Evolutionary conservation across 2,797 vertebrate genomes (phyloP).

Genomic region (Danio jaintianensis): DNA sequence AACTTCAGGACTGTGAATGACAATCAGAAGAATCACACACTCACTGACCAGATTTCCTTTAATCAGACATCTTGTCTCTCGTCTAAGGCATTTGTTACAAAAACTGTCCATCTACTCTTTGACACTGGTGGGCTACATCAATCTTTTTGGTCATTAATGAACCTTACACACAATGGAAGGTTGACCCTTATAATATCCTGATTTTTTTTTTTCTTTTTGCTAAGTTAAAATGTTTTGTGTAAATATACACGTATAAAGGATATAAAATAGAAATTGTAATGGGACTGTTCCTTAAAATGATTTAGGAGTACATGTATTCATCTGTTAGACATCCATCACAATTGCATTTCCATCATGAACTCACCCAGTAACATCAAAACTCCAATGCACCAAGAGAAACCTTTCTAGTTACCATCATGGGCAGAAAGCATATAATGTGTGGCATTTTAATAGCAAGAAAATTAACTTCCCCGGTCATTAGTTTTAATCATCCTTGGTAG

Average conservation of each 20-base stretch:
- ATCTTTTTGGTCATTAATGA: constrained; percentile 82
- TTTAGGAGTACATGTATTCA: constrained; percentile 58
- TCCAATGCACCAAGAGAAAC: constrained; percentile 52
- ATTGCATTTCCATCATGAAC: constrained; percentile 60
- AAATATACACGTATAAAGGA: constrained; percentile 66
- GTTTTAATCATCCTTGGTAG: neutral
- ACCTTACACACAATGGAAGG: constrained; percentile 65
- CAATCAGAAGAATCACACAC: constrained; percentile 19
- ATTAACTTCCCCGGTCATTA: neutral
- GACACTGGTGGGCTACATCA: constrained; percentile 80
- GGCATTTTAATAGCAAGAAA: neutral
- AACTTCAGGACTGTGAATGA: constrained; percentile 40
- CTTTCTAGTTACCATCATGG: neutral
- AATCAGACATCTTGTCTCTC: constrained; percentile 79
- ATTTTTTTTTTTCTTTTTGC: constrained; percentile 60
- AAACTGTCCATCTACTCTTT: constrained; percentile 74
- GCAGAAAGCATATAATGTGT: constrained; percentile 3
- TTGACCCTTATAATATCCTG: constrained; percentile 63
- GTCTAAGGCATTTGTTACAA: constrained; percentile 80
- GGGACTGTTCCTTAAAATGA: constrained; percentile 50
- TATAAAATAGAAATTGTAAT: constrained; percentile 60
- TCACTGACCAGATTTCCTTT: constrained; percentile 76
- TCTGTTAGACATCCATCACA: constrained; percentile 68
- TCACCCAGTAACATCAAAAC: constrained; percentile 53
- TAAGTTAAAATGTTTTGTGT: constrained; percentile 62